Percentiles rank a stretch among this genome's conserved stretches.
Evolutionary conservation across 2,797 vertebrate species (phyloP).

Genomic region (Bradypus variegatus): DNA sequence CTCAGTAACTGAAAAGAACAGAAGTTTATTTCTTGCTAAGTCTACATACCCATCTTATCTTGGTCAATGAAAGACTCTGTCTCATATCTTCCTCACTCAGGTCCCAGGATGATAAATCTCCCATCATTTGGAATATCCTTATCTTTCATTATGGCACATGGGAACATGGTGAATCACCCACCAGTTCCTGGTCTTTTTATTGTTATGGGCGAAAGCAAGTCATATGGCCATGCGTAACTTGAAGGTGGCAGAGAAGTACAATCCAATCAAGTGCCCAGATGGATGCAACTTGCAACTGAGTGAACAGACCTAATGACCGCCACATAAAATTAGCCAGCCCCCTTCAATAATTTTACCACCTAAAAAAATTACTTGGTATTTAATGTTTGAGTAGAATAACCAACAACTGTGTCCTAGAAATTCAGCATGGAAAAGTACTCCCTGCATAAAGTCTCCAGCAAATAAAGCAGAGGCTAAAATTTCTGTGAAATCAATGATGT

Average conservation of each 20-base stretch:
- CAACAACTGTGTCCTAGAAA: background rate
- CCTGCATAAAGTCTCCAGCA: background rate
- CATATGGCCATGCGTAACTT: background rate
- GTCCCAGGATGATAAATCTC: background rate
- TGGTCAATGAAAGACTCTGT: background rate
- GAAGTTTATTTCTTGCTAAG: background rate
- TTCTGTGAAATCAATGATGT: background rate
- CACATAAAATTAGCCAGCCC: background rate
- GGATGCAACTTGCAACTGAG: background rate
- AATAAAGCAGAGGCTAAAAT: background rate
- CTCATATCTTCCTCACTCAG: background rate
- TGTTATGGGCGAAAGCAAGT: background rate
- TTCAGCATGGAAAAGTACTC: background rate
- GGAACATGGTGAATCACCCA: background rate
- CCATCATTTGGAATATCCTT: background rate
- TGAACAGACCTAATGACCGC: background rate
- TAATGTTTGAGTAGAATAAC: background rate
- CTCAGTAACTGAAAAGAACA: background rate
- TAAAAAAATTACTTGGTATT: background rate
- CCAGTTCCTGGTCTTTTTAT: background rate
- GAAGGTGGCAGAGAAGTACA: background rate
- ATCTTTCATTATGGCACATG: background rate
- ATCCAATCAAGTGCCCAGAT: background rate
- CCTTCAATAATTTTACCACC: background rate
- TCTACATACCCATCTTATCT: background rate